Evolutionary conservation across 2,797 vertebrate genomes (phyloP).

Genomic region (Oreonectes daqikongensis): DNA sequence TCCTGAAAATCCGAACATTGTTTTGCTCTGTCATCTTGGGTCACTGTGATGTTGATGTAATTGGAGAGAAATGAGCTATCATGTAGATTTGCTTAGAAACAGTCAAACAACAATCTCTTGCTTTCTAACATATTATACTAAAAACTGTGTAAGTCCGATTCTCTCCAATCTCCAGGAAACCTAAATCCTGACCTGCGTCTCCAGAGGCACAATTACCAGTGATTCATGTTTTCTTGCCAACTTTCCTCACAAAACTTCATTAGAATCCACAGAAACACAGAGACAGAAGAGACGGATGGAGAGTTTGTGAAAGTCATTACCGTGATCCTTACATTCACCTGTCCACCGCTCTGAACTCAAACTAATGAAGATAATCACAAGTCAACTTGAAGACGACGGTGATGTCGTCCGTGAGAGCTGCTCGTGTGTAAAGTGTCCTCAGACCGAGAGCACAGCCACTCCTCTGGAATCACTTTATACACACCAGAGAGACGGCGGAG

Average conservation of each 20-base stretch:
- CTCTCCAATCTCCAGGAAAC: constrained; percentile 17
- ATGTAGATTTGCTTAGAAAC: neutral
- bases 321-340: constrained; percentile 6
- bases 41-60: neutral
- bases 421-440: neutral
- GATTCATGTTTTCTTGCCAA: constrained; percentile 38
- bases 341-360: constrained; percentile 40
- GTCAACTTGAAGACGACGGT: constrained; percentile 45
- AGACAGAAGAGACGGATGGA: constrained; percentile 11
- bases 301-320: constrained; percentile 40
- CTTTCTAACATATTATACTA: constrained; percentile 35
- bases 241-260: constrained; percentile 41
- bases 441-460: too few relatives aligned
- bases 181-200: constrained; percentile 47
- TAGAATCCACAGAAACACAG: constrained; percentile 27
- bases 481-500: too few relatives aligned
- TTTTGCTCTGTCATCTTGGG: neutral
- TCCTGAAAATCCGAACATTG: neutral
- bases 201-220: constrained; percentile 50
- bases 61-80: neutral
- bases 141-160: constrained; percentile 30
- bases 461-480: too few relatives aligned
- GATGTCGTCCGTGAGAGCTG: constrained; percentile 6
- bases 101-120: neutral
- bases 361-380: constrained; percentile 59